These are phyloP conservation scores for Porites australiensis DNA, from an alignment of 64 coral and sea anemone genomes.

Conservation along the genomic window DNA sequence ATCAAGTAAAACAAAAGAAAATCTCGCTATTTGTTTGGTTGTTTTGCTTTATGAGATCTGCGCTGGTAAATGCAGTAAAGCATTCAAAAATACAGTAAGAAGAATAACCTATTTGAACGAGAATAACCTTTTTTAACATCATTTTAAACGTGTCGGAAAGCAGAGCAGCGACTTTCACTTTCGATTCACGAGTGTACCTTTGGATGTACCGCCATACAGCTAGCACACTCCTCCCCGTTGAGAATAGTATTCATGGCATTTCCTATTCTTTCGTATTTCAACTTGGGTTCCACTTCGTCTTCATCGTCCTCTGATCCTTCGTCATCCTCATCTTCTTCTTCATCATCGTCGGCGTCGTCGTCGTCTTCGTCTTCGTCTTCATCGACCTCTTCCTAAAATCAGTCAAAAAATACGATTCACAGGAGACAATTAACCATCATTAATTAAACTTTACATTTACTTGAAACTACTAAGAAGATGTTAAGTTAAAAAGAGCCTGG, in stretches of 20 bases:
- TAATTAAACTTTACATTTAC: background rate
- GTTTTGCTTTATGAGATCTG: no score
- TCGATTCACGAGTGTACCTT: conserved; percentile 60
- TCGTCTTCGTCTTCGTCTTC: conserved; percentile 11
- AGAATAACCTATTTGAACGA: no score
- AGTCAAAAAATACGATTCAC: no score
- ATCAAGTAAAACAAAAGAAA: no score
- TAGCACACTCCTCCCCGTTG: conserved; percentile 92
- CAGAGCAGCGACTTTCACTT: background rate
- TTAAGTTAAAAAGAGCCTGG: background rate
- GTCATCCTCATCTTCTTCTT: conserved; percentile 71
- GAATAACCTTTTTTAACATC: no score
- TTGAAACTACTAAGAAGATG: background rate
- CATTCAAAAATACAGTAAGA: no score
- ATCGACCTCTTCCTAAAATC: background rate
- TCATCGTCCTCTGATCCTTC: conserved; percentile 79
- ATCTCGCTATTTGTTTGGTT: no score
- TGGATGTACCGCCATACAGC: conserved; percentile 98
- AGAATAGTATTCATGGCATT: conserved; percentile 96
- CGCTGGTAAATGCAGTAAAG: no score
- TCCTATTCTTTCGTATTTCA: conserved; percentile 97
- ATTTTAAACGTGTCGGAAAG: background rate
- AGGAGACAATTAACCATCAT: background rate
- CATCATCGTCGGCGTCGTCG: background rate
- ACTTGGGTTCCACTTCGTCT: conserved; percentile 91